Evolutionary conservation across 30 jellyfish, hydroid and myxozoan species (phyloP), one percentile per base, ranked within the genome.

Genomic region (Rhopilema esculentum): DNA sequence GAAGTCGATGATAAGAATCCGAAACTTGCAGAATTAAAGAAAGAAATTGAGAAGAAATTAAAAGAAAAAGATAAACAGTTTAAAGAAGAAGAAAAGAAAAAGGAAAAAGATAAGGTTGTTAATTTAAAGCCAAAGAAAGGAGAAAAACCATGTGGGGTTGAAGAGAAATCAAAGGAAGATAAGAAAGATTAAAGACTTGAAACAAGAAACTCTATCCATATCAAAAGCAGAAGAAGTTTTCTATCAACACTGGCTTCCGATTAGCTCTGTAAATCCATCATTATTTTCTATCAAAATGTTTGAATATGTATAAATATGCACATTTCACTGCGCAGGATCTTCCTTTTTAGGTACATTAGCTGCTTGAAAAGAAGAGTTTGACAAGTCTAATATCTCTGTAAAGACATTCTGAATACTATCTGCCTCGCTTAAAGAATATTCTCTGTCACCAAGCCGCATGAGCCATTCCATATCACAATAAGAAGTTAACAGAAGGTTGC

Each of bases 1-100:
- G 86, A 83, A 26, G 50, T 83, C 4, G 92, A 83, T n/a, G 79
- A 27, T 21, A 83, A 71, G 20, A 81, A 81, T 67, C 92, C 85
- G 48, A 85, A 31, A 0, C 27, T 75, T 76, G 32, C 75, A 21
- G 94, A 85, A 30, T 33, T 74, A 17, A 72, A 85, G 87, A 49
- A 85, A 30, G 50, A 85, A 24, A 72, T 74, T 1, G 88, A 49
- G 40, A 74, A 72, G 64, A 85, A 49, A 65, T 49, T 73, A 30
- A 64, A 40, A 49, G 87, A 72, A 49, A 73, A 49, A 25, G 64
- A 32, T 1, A 75, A 73, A n/a, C 66, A 73, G 66, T 64, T 30
- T 75, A 73, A 75, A 63, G 88, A 85, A 49, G 88, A 75, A 61
- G 83, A 75, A 25, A 75, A 85, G 82, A 74, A 63, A 49, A 75